Evolutionary conservation across 2,113 vertebrate species (phyloP).

Genomic region (Copsychus sechellarum): DNA sequence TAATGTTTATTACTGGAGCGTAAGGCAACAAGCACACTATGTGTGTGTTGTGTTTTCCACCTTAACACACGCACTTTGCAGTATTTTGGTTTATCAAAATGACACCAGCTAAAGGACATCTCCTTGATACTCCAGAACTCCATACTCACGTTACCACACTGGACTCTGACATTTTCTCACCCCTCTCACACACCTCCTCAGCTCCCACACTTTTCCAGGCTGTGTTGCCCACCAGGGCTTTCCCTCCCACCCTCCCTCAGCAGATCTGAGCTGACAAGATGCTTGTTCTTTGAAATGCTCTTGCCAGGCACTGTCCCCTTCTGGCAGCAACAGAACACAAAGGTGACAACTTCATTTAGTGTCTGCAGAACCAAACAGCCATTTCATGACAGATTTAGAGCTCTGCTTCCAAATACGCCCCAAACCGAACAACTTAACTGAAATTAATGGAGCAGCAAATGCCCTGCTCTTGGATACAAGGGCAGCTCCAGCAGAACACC

Average conservation of each 20-base stretch:
- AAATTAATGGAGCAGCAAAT: not conserved
- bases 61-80: not conserved
- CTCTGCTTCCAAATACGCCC: not conserved
- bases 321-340: constrained; percentile 1
- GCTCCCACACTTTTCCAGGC: not conserved
- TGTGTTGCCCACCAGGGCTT: not conserved
- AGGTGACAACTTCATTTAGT: not conserved
- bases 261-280: not conserved
- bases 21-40: not conserved
- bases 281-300: not conserved
- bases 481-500: not conserved
- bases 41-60: not conserved
- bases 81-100: not conserved
- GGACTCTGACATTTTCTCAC: rapidly evolving
- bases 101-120: not conserved
- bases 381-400: not conserved
- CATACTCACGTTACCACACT: rapidly evolving
- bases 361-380: not conserved
- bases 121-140: not conserved
- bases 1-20: not conserved
- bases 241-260: not conserved
- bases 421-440: not conserved
- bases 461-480: not conserved
- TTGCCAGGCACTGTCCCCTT: constrained; percentile 12
- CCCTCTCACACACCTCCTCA: not conserved